Evolutionary conservation across 1,140 invertebrate genomes (phyloP), one percentile per base, ranked within the genome.

Genomic region (Zaprionus camerounensis): DNA sequence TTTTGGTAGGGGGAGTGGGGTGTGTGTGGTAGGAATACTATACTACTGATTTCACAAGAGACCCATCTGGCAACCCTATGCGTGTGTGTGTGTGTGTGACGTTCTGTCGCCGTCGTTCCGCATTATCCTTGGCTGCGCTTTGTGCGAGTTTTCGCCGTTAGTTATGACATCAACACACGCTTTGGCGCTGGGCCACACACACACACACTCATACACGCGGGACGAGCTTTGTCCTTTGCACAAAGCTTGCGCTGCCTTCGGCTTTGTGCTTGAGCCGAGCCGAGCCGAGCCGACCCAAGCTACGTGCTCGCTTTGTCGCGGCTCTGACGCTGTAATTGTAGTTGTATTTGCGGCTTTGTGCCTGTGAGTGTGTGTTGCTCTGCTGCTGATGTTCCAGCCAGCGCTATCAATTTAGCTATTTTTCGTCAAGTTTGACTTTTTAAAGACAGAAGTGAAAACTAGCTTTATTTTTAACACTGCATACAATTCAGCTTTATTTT

Each of bases 161-260:
- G 67, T 85, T 86, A 86, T 86, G 82, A 87, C 82, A 86, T 86
- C 82, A 86, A 86, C 82, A 86, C 83, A 86, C 78, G 82, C 75
- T 85, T 80, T 75, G 68, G 46, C 72, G 46, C 63, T 57, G 56
- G 62, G 36, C 51, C 55, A 26, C 49, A 55, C 64, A 58, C 61
- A 24, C 36, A 63, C 31, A 38, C 38, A 57, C 31, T 28, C 58
- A 67, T 3, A 28, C 65, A 63, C 31, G 13, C 22, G 3, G n/a
- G 11, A 38, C 36, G 56, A 81, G 82, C 75, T 84, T 84, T 85
- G 78, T 85, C 78, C 82, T 79, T 81, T 66, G 70, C 20, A 51
- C 41, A 81, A 81, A 84, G 82, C 82, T 84, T 58, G 69, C 36
- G 59, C 34, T 69, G 28, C 13, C 55, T 77, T 44, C 63, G 55